Base-by-base conservation (phyloP, 1,140 invertebrate species). In the Musca domestica region DNA sequence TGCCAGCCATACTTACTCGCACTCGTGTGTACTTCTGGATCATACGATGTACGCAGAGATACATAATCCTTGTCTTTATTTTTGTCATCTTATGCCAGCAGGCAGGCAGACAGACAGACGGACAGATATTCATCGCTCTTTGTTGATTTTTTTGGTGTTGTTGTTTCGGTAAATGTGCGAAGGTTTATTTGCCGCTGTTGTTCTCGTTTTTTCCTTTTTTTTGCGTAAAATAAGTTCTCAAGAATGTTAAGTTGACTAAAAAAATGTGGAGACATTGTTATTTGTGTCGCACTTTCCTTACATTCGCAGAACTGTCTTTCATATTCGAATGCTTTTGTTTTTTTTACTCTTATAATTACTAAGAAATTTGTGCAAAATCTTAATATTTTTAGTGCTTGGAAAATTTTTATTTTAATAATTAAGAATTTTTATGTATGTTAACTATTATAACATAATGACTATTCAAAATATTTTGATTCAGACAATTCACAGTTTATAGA, bases 201-300 rank as follows among this genome's bases (percentile, higher is more conserved):
- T 10, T 30, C n/a, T 15, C 14, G 1, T 27, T 49, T 27, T 48
- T 67, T 15, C 14, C 0, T 27, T 49, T 27, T 48, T 67, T 67
- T 67, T 58, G 14, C 66, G 52, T 34, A 58, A 67, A 67, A 47
- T 67, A 46, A 56, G 66, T 58, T 67, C 34, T 58, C 34, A 58
- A 58, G 52, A 67, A 58, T 41, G 20, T 61, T 41, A 61, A 7
- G 10, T 41, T 41, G 34, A 41, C 34, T 41, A 41, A 27, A 23
- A 61, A 27, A 20, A 14, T 58, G 54, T 41, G 34, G 34, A 10
- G 34, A 41, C 25, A 61, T 19, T 34, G 56, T 61, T 61, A 61
- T 41, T 61, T 34, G 23, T 56, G 52, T 56, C 52, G 34, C 34
- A 41, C 34, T 41, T 41, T 41, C 34, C 12, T 41, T 10, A 41